Evolutionary conservation across 2,888 invertebrate genomes (phyloP).

Genomic region (Cryptosula pallasiana): DNA sequence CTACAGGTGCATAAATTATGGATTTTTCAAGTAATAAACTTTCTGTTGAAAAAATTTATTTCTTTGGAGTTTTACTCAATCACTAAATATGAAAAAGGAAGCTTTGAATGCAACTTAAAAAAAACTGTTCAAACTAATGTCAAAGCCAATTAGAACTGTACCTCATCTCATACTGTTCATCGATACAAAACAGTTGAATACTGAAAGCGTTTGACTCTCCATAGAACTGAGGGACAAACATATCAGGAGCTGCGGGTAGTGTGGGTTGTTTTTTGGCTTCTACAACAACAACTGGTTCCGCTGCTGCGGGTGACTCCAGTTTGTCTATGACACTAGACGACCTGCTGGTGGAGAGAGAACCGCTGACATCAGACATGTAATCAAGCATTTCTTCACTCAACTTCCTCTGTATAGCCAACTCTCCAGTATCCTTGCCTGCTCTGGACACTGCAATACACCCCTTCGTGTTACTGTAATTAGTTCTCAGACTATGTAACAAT

Average conservation of each 20-base stretch:
- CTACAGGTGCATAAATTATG: too few species aligned
- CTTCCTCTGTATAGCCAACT: background rate
- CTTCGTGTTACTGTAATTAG: too few species aligned
- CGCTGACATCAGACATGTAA: slow-evolving; percentile 14
- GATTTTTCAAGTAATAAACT: too few species aligned
- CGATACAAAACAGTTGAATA: slow-evolving; percentile 53
- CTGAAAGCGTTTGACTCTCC: slow-evolving; percentile 47
- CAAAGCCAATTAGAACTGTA: too few species aligned
- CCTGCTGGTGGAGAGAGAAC: slow-evolving; percentile 7
- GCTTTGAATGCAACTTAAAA: too few species aligned
- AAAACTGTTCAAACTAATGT: too few species aligned
- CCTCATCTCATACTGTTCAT: slow-evolving; percentile 53
- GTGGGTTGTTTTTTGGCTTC: slow-evolving; percentile 2
- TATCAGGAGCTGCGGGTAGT: background rate
- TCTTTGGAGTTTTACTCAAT: too few species aligned
- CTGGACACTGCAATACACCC: background rate
- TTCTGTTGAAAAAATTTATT: too few species aligned
- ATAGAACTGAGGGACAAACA: slow-evolving; percentile 23
- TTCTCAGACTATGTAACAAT: too few species aligned
- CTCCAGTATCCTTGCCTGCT: slow-evolving; percentile 14
- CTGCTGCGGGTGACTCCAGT: background rate
- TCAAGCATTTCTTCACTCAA: slow-evolving; percentile 17
- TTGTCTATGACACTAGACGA: slow-evolving; percentile 16
- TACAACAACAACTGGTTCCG: background rate
- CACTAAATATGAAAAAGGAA: too few species aligned